Conservation (phyloP, 1,140 invertebrate genomes). For the Solenopsis invicta region DNA sequence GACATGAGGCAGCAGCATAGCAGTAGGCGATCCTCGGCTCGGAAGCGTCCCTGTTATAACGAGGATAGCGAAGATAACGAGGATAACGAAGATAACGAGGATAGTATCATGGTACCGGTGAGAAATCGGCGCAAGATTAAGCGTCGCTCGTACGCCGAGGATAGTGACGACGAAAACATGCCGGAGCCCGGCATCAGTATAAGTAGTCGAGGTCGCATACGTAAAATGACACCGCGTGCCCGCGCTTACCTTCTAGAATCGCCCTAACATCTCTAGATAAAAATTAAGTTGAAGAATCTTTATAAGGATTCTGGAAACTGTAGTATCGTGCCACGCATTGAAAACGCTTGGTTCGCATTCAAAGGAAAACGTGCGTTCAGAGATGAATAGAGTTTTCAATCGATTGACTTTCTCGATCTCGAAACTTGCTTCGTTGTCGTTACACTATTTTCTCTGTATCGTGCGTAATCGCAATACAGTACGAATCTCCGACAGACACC, state of each 20-base stretch:
- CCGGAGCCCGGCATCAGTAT: constrained; percentile 88
- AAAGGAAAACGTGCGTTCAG: neutral
- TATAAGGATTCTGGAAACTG: neutral
- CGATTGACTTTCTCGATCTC: neutral
- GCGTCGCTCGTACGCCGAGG: constrained; percentile 82
- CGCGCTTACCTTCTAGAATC: constrained; percentile 90
- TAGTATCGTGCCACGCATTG: neutral
- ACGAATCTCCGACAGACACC: constrained; percentile 6
- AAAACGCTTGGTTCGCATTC: neutral
- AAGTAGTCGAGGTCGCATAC: constrained; percentile 94
- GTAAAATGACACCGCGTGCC: constrained; percentile 93
- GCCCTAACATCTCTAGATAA: constrained; percentile 79
- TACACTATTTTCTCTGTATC: neutral
- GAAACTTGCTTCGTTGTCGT: neutral
- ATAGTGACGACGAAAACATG: constrained; percentile 83
- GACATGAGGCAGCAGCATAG: constrained; percentile 16
- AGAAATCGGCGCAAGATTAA: constrained; percentile 82
- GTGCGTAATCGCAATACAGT: neutral
- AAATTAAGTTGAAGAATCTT: constrained; percentile 32
- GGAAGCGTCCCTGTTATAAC: constrained; percentile 88
- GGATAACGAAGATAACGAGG: constrained; percentile 89
- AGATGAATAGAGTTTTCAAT: constrained; percentile 30
- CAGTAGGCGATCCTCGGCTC: constrained; percentile 73
- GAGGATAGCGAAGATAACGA: constrained; percentile 90
- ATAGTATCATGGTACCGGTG: constrained; percentile 77